A percentile compares a stretch with the other conserved stretches of the same genome.
These are phyloP conservation scores for Zaprionus tsacasi DNA, from an alignment of 1,140 invertebrate genomes.

Conservation along the genomic window DNA sequence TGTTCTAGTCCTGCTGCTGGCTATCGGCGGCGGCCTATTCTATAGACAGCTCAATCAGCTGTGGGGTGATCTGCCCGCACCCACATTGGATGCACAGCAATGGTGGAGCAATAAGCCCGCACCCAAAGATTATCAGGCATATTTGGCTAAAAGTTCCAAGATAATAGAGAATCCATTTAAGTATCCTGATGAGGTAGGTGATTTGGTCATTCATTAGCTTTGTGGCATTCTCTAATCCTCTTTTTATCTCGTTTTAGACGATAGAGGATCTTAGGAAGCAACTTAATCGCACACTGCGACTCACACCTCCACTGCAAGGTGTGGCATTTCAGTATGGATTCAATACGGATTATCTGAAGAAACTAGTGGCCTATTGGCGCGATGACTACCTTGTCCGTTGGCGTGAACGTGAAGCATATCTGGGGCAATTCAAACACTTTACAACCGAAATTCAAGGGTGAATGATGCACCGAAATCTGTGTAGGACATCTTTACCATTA, in stretches of 20 bases:
- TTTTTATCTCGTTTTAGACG: constrained; percentile 42
- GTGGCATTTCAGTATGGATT: constrained; percentile 90
- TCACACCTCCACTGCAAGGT: constrained; percentile 87
- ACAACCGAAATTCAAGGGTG: constrained; percentile 89
- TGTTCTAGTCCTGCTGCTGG: constrained; percentile 62
- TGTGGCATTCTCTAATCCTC: background rate
- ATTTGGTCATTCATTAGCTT: background rate
- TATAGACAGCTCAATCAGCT: constrained; percentile 56
- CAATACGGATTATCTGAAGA: constrained; percentile 88
- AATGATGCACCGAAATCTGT: constrained; percentile 36
- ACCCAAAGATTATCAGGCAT: constrained; percentile 68
- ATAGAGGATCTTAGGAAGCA: constrained; percentile 57
- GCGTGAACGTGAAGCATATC: constrained; percentile 87
- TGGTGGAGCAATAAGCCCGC: constrained; percentile 77
- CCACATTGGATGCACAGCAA: constrained; percentile 59
- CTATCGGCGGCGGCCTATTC: constrained; percentile 59
- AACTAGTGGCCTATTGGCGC: constrained; percentile 89
- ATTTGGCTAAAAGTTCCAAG: constrained; percentile 69
- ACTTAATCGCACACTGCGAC: constrained; percentile 58
- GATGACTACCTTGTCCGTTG: constrained; percentile 89
- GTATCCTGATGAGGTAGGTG: constrained; percentile 63
- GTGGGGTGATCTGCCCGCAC: constrained; percentile 50
- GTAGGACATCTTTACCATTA: constrained; percentile 40
- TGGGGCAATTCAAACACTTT: constrained; percentile 91
- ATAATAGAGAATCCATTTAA: constrained; percentile 56